These are phyloP conservation scores for Antigone vipio DNA, from an alignment of 2,113 vertebrate species.

Conservation along the genomic window DNA sequence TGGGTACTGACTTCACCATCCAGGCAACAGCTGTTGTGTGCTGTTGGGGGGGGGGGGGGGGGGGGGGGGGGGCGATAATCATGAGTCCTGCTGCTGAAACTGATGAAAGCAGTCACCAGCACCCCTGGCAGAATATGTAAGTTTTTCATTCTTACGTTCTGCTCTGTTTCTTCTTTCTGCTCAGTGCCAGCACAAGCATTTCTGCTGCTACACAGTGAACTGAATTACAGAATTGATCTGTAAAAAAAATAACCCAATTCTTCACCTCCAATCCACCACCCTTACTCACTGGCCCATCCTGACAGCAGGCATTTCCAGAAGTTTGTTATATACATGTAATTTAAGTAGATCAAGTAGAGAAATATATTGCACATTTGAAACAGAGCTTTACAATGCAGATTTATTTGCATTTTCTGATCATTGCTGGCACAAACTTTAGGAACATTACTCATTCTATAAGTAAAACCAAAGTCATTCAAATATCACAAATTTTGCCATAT, in stretches of 20 bases:
- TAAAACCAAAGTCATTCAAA: neutral
- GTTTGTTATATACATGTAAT: neutral
- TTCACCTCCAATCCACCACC: neutral
- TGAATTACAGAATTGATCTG: neutral
- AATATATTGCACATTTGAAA: neutral
- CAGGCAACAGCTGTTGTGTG: neutral
- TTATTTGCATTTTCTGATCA: neutral
- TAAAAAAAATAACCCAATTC: neutral
- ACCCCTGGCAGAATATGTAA: neutral
- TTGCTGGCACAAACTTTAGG: neutral
- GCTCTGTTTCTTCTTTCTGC: neutral
- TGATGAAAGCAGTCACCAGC: neutral
- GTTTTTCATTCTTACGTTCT: neutral
- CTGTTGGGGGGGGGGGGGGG: no score
- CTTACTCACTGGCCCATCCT: neutral
- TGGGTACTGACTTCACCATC: neutral
- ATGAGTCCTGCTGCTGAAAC: neutral
- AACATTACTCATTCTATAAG: neutral
- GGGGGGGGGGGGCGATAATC: no score
- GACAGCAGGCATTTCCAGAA: neutral
- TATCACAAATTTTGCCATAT: neutral
- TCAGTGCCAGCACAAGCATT: neutral
- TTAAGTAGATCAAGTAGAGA: neutral
- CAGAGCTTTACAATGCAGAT: neutral
- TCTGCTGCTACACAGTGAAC: neutral